phyloP scores from a whole-genome alignment of 2,113 vertebrate genomes.

The Trichechus manatus region DNA sequence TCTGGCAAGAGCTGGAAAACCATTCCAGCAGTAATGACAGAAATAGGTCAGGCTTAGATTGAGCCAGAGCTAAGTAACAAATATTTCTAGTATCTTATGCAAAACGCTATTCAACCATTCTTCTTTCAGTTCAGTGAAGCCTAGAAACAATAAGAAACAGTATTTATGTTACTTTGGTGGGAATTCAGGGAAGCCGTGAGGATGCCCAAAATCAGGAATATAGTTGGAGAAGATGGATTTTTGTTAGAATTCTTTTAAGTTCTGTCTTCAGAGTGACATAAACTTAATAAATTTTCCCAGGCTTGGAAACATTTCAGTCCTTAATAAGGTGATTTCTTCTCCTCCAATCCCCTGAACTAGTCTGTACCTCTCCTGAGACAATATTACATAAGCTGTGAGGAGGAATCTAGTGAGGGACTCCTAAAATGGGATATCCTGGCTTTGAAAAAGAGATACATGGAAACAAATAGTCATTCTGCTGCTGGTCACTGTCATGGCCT shows the following conservation, averaged over 20 bases:
- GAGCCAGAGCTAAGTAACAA: slow-evolving; percentile 72
- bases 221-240: slow-evolving; percentile 9
- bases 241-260: slow-evolving; percentile 51
- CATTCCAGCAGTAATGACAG: slow-evolving; percentile 73
- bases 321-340: slow-evolving; percentile 35
- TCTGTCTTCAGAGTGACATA: slow-evolving; percentile 62
- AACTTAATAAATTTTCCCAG: slow-evolving; percentile 46
- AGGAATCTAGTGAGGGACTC: not conserved
- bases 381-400: not conserved
- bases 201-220: slow-evolving; percentile 32
- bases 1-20: slow-evolving; percentile 70
- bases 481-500: not conserved
- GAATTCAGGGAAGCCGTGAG: slow-evolving; percentile 2
- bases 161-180: slow-evolving; percentile 56
- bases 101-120: slow-evolving; percentile 61
- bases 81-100: slow-evolving; percentile 79
- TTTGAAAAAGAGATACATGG: not conserved
- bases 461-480: not conserved
- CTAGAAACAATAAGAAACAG: slow-evolving; percentile 58
- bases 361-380: not conserved
- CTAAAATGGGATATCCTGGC: not conserved
- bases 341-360: not conserved
- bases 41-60: slow-evolving; percentile 77
- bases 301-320: slow-evolving; percentile 19
- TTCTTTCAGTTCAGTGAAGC: slow-evolving; percentile 58